Percentiles rank a stretch among this genome's conserved stretches.
phyloP scores from a whole-genome alignment of 2,113 vertebrate species.

The Archocentrus centrarchus region DNA sequence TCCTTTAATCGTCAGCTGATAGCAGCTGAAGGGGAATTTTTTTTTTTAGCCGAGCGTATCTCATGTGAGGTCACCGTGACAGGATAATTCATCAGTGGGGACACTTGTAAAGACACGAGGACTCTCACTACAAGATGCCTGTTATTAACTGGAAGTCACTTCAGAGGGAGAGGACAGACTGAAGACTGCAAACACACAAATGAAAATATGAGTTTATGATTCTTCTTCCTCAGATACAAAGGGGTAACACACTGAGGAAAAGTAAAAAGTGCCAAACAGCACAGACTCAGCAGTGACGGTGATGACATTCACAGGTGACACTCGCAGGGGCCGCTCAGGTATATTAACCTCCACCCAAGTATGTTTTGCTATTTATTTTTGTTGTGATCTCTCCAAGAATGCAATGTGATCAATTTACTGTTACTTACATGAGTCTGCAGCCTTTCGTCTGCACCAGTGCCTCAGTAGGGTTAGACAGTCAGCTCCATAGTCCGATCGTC shows the following conservation, averaged over 20 bases:
- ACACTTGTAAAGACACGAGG: neutral
- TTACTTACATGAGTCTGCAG: neutral
- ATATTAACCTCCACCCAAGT: too few species aligned
- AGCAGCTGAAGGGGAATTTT: neutral
- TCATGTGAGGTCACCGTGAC: neutral
- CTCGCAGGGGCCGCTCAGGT: neutral
- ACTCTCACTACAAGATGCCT: neutral
- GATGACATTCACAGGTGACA: neutral
- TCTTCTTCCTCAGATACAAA: neutral
- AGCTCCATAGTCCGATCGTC: neutral
- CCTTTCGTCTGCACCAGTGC: too few species aligned
- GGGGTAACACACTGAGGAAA: neutral
- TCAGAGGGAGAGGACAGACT: neutral
- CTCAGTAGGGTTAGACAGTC: rapidly evolving
- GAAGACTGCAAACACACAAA: neutral
- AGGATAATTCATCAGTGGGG: neutral
- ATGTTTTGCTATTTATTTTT: neutral
- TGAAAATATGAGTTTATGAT: neutral
- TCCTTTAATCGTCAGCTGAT: neutral
- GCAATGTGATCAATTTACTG: rapidly evolving
- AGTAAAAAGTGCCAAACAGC: neutral
- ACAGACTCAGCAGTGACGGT: neutral
- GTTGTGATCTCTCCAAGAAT: neutral
- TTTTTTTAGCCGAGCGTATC: neutral
- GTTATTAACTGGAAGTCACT: neutral